Conservation (phyloP, 1,140 invertebrate species). For the Conus ventricosus region DNA sequence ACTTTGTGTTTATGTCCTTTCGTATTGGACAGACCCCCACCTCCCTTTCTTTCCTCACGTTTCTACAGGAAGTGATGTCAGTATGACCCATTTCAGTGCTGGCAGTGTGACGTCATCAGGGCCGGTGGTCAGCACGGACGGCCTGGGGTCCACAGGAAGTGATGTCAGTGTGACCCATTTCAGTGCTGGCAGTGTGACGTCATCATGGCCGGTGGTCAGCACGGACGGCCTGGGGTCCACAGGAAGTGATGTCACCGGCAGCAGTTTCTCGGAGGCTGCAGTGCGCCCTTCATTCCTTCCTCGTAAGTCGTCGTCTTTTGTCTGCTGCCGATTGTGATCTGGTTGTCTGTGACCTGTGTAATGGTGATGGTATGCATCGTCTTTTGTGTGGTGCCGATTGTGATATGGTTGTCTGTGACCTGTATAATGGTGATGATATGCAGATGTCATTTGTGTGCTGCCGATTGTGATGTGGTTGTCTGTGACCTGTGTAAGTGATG, state of each 20-base stretch:
- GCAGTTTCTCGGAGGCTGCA: conserved; percentile 54
- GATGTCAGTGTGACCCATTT: conserved; percentile 35
- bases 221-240: conserved; percentile 60
- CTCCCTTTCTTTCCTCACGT: too few species aligned
- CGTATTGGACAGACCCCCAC: too few species aligned
- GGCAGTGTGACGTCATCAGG: conserved; percentile 56
- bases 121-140: conserved; percentile 64
- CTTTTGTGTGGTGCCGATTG: too few species aligned
- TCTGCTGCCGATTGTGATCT: too few species aligned
- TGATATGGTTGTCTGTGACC: background rate
- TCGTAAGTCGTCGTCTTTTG: background rate
- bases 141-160: conserved; percentile 51
- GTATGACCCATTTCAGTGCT: conserved; percentile 44
- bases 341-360: too few species aligned
- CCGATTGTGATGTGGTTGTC: too few species aligned
- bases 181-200: conserved; percentile 54
- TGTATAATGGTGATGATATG: too few species aligned
- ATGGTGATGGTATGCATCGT: background rate
- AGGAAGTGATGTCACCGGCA: conserved; percentile 42
- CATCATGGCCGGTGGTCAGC: conserved; percentile 61
- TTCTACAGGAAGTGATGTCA: background rate
- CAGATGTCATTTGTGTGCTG: too few species aligned
- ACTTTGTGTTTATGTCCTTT: too few species aligned
- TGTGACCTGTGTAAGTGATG: too few species aligned
- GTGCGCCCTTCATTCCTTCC: conserved; percentile 17